Evolutionary conservation across 1,140 invertebrate species (phyloP), one percentile per base, ranked within the genome.

Genomic region (Oryzaephilus surinamensis): DNA sequence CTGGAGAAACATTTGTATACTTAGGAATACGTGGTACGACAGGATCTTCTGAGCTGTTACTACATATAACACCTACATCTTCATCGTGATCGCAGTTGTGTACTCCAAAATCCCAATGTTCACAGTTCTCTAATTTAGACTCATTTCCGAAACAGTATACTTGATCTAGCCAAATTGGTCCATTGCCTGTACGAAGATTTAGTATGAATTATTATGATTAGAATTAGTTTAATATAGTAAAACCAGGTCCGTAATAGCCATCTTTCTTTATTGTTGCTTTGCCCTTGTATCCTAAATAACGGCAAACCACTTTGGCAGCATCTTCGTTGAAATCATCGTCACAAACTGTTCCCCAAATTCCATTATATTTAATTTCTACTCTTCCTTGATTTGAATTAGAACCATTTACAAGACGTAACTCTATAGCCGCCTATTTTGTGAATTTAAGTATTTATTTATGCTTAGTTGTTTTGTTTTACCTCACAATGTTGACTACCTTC

Each of bases 331-430:
- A 87, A 50, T 80, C 74, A 51, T 87, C 83, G 52, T 87, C 83
- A 55, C 84, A 88, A 8, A 87, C 66, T 1, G 79, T 81, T 1
- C 83, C 82, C 83, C 83, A 87, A 2, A 75, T 67, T 4, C 76
- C 77, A 44, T 74, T 70, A 51, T 80, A 72, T 38, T 68, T 66
- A 0, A 87, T 68, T 62, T 86, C 82, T 0, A 87, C 62, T 26
- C 80, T 62, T 1, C 83, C 83, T 58, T 80, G 72, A 13, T 62
- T 60, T 0, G 59, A 33, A 7, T 52, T 68, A 2, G 64, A 64
- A 14, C 77, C 79, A 29, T 74, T 74, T 3, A 62, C 69, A 18
- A 84, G 50, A 16, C 81, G 67, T n/a, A 81, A 58, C 46, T 73
- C 63, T 14, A 76, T 63, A 6, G 72, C 65, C 0, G 64, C 58